A percentile compares a stretch with the other conserved stretches of the same genome.
These are phyloP conservation scores for Crotophaga sulcirostris DNA, from an alignment of 2,113 vertebrate species.

Conservation along the genomic window DNA sequence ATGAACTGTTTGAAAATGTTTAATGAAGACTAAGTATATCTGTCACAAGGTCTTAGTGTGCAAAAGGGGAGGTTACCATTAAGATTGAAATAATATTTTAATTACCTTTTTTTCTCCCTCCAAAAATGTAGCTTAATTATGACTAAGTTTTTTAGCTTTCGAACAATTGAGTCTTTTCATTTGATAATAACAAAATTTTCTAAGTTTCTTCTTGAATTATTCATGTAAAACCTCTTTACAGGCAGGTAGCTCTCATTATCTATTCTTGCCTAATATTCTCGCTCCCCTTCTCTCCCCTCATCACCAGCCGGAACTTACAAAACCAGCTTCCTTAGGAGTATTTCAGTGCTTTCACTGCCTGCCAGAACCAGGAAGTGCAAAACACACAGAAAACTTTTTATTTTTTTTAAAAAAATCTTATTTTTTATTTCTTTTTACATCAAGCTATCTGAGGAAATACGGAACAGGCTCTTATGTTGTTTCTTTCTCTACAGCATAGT, in stretches of 20 bases:
- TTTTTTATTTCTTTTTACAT: background rate
- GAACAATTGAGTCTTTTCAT: background rate
- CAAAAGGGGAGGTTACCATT: background rate
- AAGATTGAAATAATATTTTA: background rate
- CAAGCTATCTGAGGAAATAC: background rate
- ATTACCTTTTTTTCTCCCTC: background rate
- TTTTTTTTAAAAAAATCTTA: background rate
- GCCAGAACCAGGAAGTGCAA: slow-evolving; percentile 42
- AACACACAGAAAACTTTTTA: background rate
- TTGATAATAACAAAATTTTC: background rate
- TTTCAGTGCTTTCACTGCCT: background rate
- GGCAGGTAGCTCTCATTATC: background rate
- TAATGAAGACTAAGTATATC: slow-evolving; percentile 15
- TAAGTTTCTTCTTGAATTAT: background rate
- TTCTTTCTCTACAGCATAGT: background rate
- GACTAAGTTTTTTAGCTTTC: background rate
- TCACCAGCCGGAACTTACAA: background rate
- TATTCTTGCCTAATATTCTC: background rate
- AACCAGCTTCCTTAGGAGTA: slow-evolving; percentile 1
- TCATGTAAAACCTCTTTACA: background rate
- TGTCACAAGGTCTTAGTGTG: background rate
- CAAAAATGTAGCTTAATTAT: background rate
- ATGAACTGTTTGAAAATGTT: background rate
- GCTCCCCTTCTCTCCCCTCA: background rate
- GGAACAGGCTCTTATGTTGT: background rate